phyloP scores from a whole-genome alignment of 1,140 invertebrate genomes.

The Maconellicoccus hirsutus region DNA sequence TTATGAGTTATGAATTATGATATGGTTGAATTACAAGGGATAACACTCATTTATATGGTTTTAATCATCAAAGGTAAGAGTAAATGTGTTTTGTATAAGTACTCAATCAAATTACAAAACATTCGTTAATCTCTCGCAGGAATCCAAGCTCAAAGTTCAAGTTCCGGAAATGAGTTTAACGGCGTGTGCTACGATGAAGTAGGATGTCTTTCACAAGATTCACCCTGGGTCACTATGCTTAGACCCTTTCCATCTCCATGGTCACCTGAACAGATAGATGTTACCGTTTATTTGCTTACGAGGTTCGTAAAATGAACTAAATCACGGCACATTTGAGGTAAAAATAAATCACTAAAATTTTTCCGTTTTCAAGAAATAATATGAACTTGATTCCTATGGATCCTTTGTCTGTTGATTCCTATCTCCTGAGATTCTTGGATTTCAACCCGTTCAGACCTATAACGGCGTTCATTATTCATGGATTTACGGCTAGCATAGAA shows the following conservation, averaged over 20 bases:
- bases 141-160: not conserved
- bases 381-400: not conserved
- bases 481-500: not conserved
- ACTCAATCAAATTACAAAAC: too few species aligned
- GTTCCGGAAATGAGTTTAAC: not conserved
- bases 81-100: too few species aligned
- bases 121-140: too few species aligned
- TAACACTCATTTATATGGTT: too few species aligned
- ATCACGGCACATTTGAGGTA: not conserved
- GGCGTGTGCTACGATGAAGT: constrained; percentile 12
- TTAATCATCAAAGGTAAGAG: too few species aligned
- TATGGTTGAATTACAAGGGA: too few species aligned
- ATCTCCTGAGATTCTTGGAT: not conserved
- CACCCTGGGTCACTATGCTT: constrained; percentile 23
- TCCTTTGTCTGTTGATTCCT: not conserved
- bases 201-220: constrained; percentile 12
- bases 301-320: constrained; percentile 30
- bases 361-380: not conserved
- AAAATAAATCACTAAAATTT: too few species aligned
- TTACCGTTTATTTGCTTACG: constrained; percentile 28
- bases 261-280: constrained; percentile 28
- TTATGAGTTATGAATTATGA: too few species aligned
- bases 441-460: not conserved
- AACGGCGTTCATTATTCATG: not conserved
- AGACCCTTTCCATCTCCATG: constrained; percentile 31